These are phyloP conservation scores for Nibea coibor DNA, from an alignment of 2,113 vertebrate genomes.

Conservation along the genomic window DNA sequence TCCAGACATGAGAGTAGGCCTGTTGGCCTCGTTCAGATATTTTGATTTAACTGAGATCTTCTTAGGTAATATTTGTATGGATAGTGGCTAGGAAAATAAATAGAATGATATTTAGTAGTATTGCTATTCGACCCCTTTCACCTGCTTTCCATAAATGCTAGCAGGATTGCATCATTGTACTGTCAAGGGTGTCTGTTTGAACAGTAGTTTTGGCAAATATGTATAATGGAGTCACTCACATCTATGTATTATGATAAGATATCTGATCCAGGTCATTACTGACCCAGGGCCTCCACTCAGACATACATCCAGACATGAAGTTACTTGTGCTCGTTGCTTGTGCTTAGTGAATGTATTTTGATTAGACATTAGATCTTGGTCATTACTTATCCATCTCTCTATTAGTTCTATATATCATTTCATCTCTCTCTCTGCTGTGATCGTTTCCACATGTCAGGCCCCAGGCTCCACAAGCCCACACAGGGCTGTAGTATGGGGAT, in stretches of 20 bases:
- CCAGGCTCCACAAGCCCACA: slow-evolving; percentile 38
- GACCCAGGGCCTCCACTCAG: slow-evolving; percentile 12
- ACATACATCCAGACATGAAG: slow-evolving; percentile 33
- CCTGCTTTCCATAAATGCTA: neutral
- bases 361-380: slow-evolving; percentile 64
- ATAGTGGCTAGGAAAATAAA: neutral
- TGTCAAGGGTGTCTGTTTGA: slow-evolving; percentile 30
- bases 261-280: slow-evolving; percentile 50
- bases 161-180: neutral
- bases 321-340: slow-evolving; percentile 18
- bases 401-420: slow-evolving; percentile 66
- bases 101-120: neutral
- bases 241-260: slow-evolving; percentile 43
- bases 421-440: slow-evolving; percentile 52
- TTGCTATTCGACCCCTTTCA: neutral
- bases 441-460: slow-evolving; percentile 70
- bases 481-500: slow-evolving; percentile 43
- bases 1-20: neutral
- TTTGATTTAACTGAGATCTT: neutral
- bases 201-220: slow-evolving; percentile 49
- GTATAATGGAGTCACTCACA: slow-evolving; percentile 33
- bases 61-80: neutral
- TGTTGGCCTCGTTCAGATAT: neutral
- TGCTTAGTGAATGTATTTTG: slow-evolving; percentile 68
- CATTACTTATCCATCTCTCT: slow-evolving; percentile 64